phyloP scores from a whole-genome alignment of 2,888 invertebrate species.

The Petrolisthes cinctipes region DNA sequence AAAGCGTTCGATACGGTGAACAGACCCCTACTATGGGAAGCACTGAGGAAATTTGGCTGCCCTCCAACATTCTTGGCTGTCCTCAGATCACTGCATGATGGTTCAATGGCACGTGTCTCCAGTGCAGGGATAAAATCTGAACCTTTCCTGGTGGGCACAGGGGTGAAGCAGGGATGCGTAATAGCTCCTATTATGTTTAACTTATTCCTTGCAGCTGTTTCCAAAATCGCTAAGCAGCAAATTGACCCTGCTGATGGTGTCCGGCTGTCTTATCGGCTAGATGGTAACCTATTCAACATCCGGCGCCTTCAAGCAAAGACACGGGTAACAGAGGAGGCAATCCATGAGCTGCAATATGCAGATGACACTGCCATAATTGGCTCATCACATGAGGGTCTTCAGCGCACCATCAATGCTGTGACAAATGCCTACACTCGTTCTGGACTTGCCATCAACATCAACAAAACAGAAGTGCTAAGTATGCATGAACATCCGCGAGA shows the following conservation, averaged over 20 bases:
- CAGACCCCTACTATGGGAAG: not conserved
- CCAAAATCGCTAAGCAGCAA: not conserved
- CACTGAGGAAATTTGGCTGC: not conserved
- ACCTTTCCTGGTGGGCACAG: not conserved
- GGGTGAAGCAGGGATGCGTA: constrained; percentile 16
- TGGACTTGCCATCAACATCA: no score
- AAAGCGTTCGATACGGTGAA: not conserved
- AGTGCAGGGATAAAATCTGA: not conserved
- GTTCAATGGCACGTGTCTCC: not conserved
- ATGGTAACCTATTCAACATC: constrained; percentile 5
- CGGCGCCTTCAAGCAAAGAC: not conserved
- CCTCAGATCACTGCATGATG: constrained; percentile 11
- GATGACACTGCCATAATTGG: not conserved
- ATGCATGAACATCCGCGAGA: no score
- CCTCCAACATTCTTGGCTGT: not conserved
- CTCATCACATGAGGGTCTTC: no score
- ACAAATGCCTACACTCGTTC: no score
- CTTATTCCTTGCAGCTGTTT: constrained; percentile 2
- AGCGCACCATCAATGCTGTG: no score
- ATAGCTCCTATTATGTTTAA: not conserved
- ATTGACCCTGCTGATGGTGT: constrained; percentile 11
- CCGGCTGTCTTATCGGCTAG: not conserved
- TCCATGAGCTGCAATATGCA: not conserved
- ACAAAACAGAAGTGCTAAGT: no score
- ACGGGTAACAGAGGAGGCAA: not conserved